A percentile compares a stretch with the other conserved stretches of the same genome.
Evolutionary conservation across 2,888 invertebrate species (phyloP).

Genomic region (Idaea dimidiata): DNA sequence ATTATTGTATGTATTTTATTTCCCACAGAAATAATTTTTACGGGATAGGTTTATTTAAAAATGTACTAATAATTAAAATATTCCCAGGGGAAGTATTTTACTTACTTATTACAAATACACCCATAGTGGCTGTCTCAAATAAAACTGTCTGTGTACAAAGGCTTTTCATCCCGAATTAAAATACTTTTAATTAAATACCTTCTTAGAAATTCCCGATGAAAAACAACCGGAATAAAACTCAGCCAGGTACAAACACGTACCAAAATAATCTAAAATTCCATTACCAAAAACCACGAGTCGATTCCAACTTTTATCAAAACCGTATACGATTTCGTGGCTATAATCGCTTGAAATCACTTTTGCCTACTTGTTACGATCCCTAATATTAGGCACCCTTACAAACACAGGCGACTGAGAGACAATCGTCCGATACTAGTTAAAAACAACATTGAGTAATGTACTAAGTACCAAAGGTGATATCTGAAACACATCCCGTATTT

Average conservation of each 20-base stretch:
- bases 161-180: no score
- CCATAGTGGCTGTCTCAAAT: no score
- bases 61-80: no score
- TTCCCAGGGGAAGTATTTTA: no score
- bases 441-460: no score
- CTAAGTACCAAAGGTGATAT: no score
- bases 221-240: background rate
- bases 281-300: constrained; percentile 1
- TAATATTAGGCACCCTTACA: background rate
- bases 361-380: constrained; percentile 1
- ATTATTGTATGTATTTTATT: no score
- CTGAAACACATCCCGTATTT: no score
- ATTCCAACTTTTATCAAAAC: constrained; percentile 1
- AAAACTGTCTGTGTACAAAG: no score
- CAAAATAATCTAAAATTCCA: constrained; percentile 1
- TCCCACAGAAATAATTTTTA: no score
- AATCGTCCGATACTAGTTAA: background rate
- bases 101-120: no score
- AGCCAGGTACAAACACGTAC: background rate
- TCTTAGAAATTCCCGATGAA: background rate
- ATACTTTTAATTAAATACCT: background rate
- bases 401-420: background rate
- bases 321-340: constrained; percentile 2
- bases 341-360: constrained; percentile 6
- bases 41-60: no score